These are phyloP conservation scores for Cheirogaleus medius DNA, from an alignment of 2,113 vertebrate species.

Conservation along the genomic window DNA sequence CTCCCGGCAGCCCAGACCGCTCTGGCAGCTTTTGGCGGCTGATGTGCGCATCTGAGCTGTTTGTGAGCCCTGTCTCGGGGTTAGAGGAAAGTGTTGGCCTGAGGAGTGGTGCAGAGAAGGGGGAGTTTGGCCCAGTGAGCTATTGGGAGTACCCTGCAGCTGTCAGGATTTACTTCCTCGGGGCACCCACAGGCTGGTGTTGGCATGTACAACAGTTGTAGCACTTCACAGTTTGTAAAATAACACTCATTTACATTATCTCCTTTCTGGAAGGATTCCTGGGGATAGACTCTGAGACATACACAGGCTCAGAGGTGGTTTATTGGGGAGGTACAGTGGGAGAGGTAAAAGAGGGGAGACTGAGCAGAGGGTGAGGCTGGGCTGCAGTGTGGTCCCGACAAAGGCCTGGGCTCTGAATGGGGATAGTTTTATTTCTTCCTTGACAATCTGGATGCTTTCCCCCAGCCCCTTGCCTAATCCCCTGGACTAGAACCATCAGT, in stretches of 20 bases:
- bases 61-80: background rate
- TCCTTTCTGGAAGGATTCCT: background rate
- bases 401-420: background rate
- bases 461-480: background rate
- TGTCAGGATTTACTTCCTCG: background rate
- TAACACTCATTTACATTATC: background rate
- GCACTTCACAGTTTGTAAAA: background rate
- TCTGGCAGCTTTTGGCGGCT: background rate
- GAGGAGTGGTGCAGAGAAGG: background rate
- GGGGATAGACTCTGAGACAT: background rate
- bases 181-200: background rate
- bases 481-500: background rate
- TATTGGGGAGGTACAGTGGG: background rate
- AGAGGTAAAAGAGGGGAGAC: background rate
- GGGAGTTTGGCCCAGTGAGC: background rate
- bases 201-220: background rate
- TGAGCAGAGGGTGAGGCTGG: background rate
- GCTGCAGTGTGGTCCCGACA: too few species aligned
- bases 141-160: background rate
- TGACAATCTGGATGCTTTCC: background rate
- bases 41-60: background rate
- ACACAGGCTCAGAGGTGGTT: background rate
- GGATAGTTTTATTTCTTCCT: background rate
- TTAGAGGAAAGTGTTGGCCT: background rate
- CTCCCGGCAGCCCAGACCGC: too few species aligned